Base-by-base conservation (phyloP, 2,113 vertebrate species). In the Nasalis larvatus region DNA sequence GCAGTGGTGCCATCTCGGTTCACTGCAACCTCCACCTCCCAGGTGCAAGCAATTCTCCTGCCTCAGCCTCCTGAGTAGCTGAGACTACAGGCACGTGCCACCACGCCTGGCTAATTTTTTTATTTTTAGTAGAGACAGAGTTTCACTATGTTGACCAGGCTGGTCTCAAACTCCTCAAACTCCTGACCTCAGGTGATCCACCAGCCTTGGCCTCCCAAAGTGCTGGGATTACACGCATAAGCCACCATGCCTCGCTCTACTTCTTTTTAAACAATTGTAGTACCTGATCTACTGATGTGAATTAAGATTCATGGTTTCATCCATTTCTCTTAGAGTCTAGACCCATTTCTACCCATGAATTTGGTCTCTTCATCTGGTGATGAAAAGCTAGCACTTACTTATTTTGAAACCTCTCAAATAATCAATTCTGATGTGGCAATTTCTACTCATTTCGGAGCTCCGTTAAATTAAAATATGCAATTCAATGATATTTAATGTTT, bases 391-490 rank as follows among this genome's bases (percentile, higher is more conserved):
- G 3, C 6, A 60, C 20, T 73, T 93, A 7, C 54, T 27, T 71
- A 35, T 88, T 95, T 82, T 82, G 77, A 95, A 97, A 86, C 2
- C 32, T 83, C 58, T 83, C 56, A 76, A 93, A 81, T 74, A 89
- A 86, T 66, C 27, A 74, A 54, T 87, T 56, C 92, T 71, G 32
- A 80, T 85, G 35, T 52, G 30, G 2, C 84, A 69, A 49, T 0
- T 1, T 92, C 58, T 87, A 42, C 18, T 25, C 7, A 68, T 73
- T 83, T 25, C 52, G 71, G 17, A 89, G 12, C 1, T 81, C 73
- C 25, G 63, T 42, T 45, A 69, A 83, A 74, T 89, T 80, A 87
- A 94, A 91, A 78, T 77, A 77, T 63, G 12, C 13, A 45, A 78
- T 8, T 66, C 47, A 91, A 16, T 74, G 3, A 2, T 13, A 23